Conservation (phyloP, 2,113 vertebrate genomes). For the Nothoprocta pentlandii region DNA sequence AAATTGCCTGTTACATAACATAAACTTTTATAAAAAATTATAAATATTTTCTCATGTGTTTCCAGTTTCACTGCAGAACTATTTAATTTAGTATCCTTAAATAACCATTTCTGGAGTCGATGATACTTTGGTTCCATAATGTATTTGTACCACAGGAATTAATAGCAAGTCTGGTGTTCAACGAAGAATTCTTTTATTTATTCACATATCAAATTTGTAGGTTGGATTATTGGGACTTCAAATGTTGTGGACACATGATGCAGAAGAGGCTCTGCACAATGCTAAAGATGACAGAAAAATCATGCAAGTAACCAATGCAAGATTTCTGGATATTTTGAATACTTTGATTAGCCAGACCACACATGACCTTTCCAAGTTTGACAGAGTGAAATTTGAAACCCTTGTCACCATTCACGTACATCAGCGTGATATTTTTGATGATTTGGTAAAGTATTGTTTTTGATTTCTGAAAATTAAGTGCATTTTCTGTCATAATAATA, state of each 20-base stretch:
- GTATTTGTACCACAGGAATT: background rate
- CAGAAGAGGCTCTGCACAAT: slow-evolving; percentile 85
- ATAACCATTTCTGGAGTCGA: background rate
- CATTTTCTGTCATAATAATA: background rate
- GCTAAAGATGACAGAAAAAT: slow-evolving; percentile 88
- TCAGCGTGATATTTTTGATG: slow-evolving; percentile 92
- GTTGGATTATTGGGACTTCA: slow-evolving; percentile 92
- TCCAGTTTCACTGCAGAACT: background rate
- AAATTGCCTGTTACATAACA: background rate
- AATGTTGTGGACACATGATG: slow-evolving; percentile 91
- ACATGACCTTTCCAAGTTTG: slow-evolving; percentile 84
- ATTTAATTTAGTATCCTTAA: background rate
- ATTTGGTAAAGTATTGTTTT: slow-evolving; percentile 82
- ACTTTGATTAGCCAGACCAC: slow-evolving; percentile 89
- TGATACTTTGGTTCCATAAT: background rate
- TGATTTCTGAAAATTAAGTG: background rate
- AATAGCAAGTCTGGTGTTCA: background rate
- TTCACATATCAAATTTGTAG: slow-evolving; percentile 66
- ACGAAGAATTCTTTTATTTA: background rate
- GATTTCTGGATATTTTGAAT: slow-evolving; percentile 90
- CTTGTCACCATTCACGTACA: slow-evolving; percentile 95
- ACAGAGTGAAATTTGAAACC: slow-evolving; percentile 91
- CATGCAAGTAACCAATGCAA: slow-evolving; percentile 88
- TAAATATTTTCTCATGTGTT: background rate
- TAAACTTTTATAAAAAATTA: background rate